Base-by-base conservation (phyloP, 2,797 vertebrate species). In the Sebastes melanostomus region DNA sequence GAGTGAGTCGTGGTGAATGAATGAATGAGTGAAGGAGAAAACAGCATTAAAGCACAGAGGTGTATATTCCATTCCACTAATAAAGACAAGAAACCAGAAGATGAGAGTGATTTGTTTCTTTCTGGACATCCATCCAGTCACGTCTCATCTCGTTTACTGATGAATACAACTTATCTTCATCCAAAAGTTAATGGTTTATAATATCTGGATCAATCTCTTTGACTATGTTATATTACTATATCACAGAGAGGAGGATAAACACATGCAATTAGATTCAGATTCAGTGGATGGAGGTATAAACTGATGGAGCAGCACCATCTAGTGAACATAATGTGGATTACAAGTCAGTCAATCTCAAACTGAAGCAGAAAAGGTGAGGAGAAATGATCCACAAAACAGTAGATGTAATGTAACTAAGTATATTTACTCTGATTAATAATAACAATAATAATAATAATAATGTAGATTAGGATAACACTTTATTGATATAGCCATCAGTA, bases 61-160 rank as follows among this genome's bases (percentile, higher is more conserved):
- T 95, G 94, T 96, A 94, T 95, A 93, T 93, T 95, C 91, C 93
- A 95, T 94, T 94, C 93, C 94, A 95, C 94, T 91, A 96, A 95
- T 96, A 96, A 96, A 96, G 82, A 89, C 78, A 85, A 90, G 91
- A 94, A 92, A 86, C 83, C 89, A 90, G 87, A 91, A 36, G 4
- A 0, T 5, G 61, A n/a, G 59, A 63, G 82, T 46, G 42, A 18
- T 18, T 46, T 18, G 10, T 80, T 52, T 59, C 13, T 32, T 46
- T 50, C 27, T n/a, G 42, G 11, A n/a, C 16, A 20, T 46, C 42
- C 42, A 16, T 46, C 42, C 42, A 46, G 42, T 46, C 42, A 16
- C 14, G 42, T 46, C 14, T 46, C 14, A 6, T 46, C 42, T 46
- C 14, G 6, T 20, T 20, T 27, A 29, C 36, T 12, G 16, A 46